Evolutionary conservation across 2,113 vertebrate species (phyloP).

Genomic region (Chlorocebus sabaeus): DNA sequence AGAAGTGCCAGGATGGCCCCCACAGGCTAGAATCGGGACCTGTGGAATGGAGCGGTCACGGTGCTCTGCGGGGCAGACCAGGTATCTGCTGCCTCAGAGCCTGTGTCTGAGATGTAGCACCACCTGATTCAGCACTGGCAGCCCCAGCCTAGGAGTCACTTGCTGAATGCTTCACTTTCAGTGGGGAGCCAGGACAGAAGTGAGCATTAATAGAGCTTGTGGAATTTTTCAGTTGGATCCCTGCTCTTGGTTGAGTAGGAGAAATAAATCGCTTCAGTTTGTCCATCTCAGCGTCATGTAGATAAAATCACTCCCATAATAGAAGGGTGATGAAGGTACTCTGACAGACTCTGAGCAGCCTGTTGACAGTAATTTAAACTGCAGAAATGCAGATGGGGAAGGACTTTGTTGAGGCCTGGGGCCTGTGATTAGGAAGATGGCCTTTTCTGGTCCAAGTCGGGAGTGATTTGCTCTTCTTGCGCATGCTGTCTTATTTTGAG

Average conservation of each 20-base stretch:
- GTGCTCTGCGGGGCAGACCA: background rate
- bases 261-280: background rate
- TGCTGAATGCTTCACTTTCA: too few relatives aligned
- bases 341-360: background rate
- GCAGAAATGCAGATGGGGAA: background rate
- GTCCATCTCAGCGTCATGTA: background rate
- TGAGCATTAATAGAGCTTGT: accelerated
- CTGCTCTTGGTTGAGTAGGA: background rate
- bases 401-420: accelerated
- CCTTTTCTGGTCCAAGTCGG: too few relatives aligned
- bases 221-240: background rate
- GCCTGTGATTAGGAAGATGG: background rate
- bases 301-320: background rate
- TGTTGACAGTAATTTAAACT: background rate
- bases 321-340: background rate
- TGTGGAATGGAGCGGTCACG: accelerated
- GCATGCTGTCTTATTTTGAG: background rate
- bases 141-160: background rate
- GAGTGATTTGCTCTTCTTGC: accelerated
- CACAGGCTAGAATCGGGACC: accelerated
- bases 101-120: background rate
- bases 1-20: background rate
- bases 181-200: background rate
- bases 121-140: too few relatives aligned
- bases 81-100: background rate